Evolutionary conservation across 2,113 vertebrate genomes (phyloP), one percentile per base, ranked within the genome.

Genomic region (Tringa solitaria): DNA sequence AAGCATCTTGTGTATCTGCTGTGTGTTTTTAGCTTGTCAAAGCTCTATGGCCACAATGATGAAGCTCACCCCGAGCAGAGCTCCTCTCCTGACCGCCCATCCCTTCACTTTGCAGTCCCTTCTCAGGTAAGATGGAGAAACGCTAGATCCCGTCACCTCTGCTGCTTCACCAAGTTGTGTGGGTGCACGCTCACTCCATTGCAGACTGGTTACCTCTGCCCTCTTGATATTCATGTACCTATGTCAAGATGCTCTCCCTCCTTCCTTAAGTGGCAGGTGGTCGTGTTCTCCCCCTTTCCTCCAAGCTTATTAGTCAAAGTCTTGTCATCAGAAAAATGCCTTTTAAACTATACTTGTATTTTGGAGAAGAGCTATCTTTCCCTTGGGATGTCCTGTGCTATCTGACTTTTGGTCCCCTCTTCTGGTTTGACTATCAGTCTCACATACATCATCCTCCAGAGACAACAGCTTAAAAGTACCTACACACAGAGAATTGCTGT

Each of bases 91-190:
- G 97, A 97, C 60, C 74, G 80, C 35, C 53, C 89, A 3, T 46
- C 91, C 64, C 86, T 89, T 74, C 97, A 57, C 33, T 85, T 91
- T n/a, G 54, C 22, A 8, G 84, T 90, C 59, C 75, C 86, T 50
- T 84, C 95, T 46, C 98, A 98, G 98, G 98, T 98, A 96, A 91
- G 96, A 27, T 45, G 65, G 35, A 50, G 68, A 17, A 32, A 45
- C 22, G 5, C 33, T 53, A 3, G 15, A 3, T 39, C 2, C 28
- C 28, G 13, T 63, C 46, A 14, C 7, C 32, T 43, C 39, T 57
- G 56, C 28, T 56, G 59, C n/a, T 14, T 48, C 33, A 4, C 8
- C 30, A 7, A 8, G 8, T 5, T 82, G 61, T 35, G 6, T 0
- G 0, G 35, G 9, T 17, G 18, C 73, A 19, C 6, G 1, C 39